Percentiles rank a stretch among this genome's conserved stretches.
These are phyloP conservation scores for Protodeltote pygarga DNA, from an alignment of 2,888 invertebrate genomes.

Conservation along the genomic window DNA sequence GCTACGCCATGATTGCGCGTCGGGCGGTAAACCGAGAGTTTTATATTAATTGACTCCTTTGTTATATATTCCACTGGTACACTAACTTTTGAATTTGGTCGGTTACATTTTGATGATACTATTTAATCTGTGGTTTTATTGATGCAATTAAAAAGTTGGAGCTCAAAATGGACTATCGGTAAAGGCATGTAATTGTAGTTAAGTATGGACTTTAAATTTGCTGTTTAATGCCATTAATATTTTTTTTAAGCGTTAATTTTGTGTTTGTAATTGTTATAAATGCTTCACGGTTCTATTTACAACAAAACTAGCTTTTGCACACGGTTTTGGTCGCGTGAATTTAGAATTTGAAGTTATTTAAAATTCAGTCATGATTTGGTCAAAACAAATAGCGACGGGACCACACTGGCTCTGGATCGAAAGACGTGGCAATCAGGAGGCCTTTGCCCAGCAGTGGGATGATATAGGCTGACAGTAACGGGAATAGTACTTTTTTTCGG, in stretches of 20 bases:
- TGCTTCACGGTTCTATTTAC: not conserved
- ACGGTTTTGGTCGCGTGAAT: too few species aligned
- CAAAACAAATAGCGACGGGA: too few species aligned
- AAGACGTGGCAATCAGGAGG: too few species aligned
- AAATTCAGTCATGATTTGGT: too few species aligned
- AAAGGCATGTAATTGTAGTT: slow-evolving; percentile 27
- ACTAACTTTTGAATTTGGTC: slow-evolving; percentile 50
- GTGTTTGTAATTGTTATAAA: not conserved
- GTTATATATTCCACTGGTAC: slow-evolving; percentile 59
- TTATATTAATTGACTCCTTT: slow-evolving; percentile 72
- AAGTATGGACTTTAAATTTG: slow-evolving; percentile 24
- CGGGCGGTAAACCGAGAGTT: slow-evolving; percentile 54
- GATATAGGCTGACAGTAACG: too few species aligned
- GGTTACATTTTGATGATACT: slow-evolving; percentile 58
- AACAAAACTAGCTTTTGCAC: too few species aligned
- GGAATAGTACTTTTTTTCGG: too few species aligned
- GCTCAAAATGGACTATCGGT: slow-evolving; percentile 24
- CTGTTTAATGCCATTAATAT: slow-evolving; percentile 12
- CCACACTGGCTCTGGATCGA: too few species aligned
- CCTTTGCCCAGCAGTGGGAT: too few species aligned
- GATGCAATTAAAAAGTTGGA: slow-evolving; percentile 56
- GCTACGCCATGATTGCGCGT: slow-evolving; percentile 61
- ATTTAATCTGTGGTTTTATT: slow-evolving; percentile 57
- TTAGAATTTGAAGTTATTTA: too few species aligned
- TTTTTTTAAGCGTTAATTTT: not conserved